Evolutionary conservation across 2,113 vertebrate species (phyloP).

Genomic region (Pampusana beccarii): DNA sequence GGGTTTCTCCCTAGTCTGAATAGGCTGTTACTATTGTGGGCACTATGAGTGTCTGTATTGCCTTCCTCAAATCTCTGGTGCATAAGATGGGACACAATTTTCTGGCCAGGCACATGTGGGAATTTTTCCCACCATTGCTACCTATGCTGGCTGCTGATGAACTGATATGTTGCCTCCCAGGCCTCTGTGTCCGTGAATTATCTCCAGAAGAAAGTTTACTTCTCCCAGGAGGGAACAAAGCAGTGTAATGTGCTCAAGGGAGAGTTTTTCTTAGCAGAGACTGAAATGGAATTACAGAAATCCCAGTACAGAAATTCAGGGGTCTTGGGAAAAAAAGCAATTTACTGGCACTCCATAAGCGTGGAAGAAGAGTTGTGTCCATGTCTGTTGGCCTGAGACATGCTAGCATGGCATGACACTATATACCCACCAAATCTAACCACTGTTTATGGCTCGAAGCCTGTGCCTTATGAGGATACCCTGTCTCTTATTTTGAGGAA

Average conservation of each 20-base stretch:
- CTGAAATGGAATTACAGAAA: not conserved
- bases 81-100: not conserved
- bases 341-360: not conserved
- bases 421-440: not conserved
- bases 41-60: not conserved
- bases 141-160: not conserved
- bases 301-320: not conserved
- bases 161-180: not conserved
- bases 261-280: not conserved
- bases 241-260: not conserved
- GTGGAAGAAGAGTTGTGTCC: not conserved
- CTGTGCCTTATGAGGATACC: not conserved
- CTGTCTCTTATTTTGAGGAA: not conserved
- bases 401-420: not conserved
- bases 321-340: not conserved
- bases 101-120: not conserved
- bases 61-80: not conserved
- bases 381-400: not conserved
- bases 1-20: not conserved
- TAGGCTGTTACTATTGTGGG: not conserved
- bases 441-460: not conserved
- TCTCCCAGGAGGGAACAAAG: not conserved
- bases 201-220: not conserved
- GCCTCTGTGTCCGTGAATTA: not conserved
- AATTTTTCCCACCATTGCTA: not conserved